Base-by-base conservation (phyloP, 1,140 invertebrate species). In the Heliconius congener region DNA sequence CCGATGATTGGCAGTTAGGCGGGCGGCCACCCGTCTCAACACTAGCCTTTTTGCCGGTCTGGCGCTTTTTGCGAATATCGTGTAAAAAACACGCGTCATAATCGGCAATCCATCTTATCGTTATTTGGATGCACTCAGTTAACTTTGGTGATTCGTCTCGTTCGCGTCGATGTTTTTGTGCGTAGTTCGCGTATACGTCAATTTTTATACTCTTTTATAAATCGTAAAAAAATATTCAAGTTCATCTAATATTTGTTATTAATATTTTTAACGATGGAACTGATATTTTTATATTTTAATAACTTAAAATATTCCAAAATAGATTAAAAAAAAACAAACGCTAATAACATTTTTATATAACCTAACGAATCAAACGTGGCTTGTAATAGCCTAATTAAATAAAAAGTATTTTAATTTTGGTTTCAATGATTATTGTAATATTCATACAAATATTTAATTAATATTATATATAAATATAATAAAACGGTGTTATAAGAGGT, bases 31-130 rank as follows among this genome's bases (percentile, higher is more conserved):
- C 83, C 78, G 78, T 78, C 72, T 23, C 81, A 70, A 77, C 37
- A 66, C 79, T 82, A 82, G 81, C 81, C 84, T 85, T 86, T 85
- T 85, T 85, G 81, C 82, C 82, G 80, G 85, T 73, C 76, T 82
- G 78, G 78, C 78, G 81, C 73, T 79, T 89, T 84, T 85, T 82
- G 79, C 75, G 82, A 83, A 85, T 83, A 85, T 85, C 81, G 76
- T 74, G 78, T 74, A 57, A 81, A 84, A 84, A 82, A 81, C 82
- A 78, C 50, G 78, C 77, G 37, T 79, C 82, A 79, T 83, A 77
- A 79, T 83, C 79, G 74, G 72, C 78, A 52, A 83, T 81, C 71
- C 77, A 79, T 82, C 81, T 75, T 80, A 42, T 77, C 52, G 52
- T 79, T 70, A 60, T 80, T 77, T 72, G 52, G 74, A 80, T 80